Conservation (phyloP, 2,113 vertebrate species). For the Apaloderma vittatum region DNA sequence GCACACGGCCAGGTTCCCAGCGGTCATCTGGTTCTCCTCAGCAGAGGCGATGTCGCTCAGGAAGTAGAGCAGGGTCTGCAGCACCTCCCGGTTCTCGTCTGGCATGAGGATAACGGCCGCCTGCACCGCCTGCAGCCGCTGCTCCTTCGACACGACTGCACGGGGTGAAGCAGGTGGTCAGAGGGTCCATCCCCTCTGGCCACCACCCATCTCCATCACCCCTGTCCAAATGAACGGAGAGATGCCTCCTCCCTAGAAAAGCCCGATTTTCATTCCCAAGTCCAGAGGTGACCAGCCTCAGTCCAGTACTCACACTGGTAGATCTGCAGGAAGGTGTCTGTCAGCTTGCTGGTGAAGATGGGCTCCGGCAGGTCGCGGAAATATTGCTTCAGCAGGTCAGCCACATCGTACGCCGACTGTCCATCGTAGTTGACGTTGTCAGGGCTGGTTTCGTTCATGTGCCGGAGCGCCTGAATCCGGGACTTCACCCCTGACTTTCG, state of each 20-base stretch:
- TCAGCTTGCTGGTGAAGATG: constrained; percentile 89
- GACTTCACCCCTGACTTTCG: constrained; percentile 90
- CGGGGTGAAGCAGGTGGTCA: not conserved
- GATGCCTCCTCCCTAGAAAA: not conserved
- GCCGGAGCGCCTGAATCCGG: constrained; percentile 85
- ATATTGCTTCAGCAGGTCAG: constrained; percentile 90
- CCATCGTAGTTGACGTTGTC: constrained; percentile 85
- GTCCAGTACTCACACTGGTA: constrained; percentile 83
- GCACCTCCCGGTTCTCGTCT: constrained; percentile 89
- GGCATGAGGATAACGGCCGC: constrained; percentile 86
- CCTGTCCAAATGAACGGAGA: fast-evolving
- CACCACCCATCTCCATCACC: not conserved
- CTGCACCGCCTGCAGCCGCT: constrained; percentile 84
- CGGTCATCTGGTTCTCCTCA: constrained; percentile 89
- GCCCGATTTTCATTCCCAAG: fast-evolving
- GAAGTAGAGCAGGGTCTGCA: constrained; percentile 90
- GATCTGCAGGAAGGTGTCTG: constrained; percentile 88
- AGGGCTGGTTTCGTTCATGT: constrained; percentile 85
- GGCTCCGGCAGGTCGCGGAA: constrained; percentile 89
- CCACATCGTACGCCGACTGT: constrained; percentile 89
- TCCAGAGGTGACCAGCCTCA: not conserved
- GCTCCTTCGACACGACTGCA: constrained; percentile 86
- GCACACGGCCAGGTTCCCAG: constrained; percentile 88
- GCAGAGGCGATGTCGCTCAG: constrained; percentile 88
- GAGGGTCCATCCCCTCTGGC: fast-evolving